Evolutionary conservation across 2,113 vertebrate genomes (phyloP), one percentile per base, ranked within the genome.

Genomic region (Strix aluco): DNA sequence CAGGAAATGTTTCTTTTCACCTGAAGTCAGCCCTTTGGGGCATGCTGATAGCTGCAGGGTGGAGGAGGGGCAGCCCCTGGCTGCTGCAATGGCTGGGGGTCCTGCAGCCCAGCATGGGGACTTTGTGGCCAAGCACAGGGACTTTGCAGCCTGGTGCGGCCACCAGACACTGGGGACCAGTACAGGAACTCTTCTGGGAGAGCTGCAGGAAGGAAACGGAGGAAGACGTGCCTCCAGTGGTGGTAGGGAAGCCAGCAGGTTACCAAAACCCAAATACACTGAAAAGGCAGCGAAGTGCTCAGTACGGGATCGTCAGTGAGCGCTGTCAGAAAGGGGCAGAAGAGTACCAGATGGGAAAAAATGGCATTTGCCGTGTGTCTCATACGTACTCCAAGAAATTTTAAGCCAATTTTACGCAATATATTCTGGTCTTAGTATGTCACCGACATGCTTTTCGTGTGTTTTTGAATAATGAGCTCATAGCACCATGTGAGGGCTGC

Each of bases 311-410:
- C 42, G 5, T 36, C 36, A 34, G 27, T 34, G 52, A 88, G 81
- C 0, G 0, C 38, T 49, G 4, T 18, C 0, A 5, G 19, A 66
- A 71, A 80, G 61, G n/a, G 13, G 14, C n/a, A 36, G n/a, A 38
- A 29, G 46, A 30, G n/a, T 14, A 26, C 6, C 5, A 32, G 10
- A 10, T 21, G 29, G 40, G 52, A 12, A 59, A 69, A 69, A 93
- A 22, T 11, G 2, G 3, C 49, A 25, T 90, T 87, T 87, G 32
- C 73, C 21, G 7, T 40, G 52, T 26, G 5, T 61, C 13, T 44
- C 46, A 6, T 51, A 18, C 30, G 8, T 5, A 32, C 29, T 27
- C 44, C 25, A 38, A 49, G 69, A 75, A 44, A 51, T 46, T 57
- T 52, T 34, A 62, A 90, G 71, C 44, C 27, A 18, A 47, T 82